Conservation (phyloP, 2,113 vertebrate genomes). For the Dendrocopos noguchii region DNA sequence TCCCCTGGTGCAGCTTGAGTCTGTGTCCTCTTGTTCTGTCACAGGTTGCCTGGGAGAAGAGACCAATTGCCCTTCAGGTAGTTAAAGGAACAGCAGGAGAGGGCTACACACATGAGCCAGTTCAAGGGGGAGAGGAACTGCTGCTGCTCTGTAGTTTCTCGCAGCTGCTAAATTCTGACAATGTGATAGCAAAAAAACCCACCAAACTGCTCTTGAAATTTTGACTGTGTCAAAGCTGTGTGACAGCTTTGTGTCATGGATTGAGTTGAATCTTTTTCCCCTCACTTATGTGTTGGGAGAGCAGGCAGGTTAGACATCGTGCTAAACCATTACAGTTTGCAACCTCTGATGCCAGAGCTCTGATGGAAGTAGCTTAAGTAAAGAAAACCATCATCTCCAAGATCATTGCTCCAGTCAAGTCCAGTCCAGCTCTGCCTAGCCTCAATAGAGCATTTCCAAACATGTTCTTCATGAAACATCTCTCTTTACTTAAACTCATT, state of each 20-base stretch:
- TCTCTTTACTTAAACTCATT: neutral
- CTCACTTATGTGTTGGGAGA: no score
- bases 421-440: neutral
- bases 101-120: neutral
- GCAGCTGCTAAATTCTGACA: neutral
- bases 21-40: no score
- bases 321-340: neutral
- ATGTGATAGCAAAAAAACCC: neutral
- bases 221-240: neutral
- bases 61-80: no score
- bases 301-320: no score
- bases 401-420: neutral
- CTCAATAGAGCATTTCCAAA: constrained; percentile 1
- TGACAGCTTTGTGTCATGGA: neutral
- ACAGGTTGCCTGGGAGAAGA: no score
- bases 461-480: neutral
- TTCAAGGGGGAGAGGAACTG: neutral
- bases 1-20: no score
- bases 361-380: neutral
- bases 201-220: neutral
- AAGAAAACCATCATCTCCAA: neutral
- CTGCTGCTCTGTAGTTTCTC: neutral
- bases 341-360: neutral
- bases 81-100: neutral
- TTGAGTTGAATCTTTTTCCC: no score